A percentile compares a stretch with the other conserved stretches of the same genome.
Evolutionary conservation across 1,140 invertebrate genomes (phyloP).

Genomic region (Drosophila sulfurigaster): DNA sequence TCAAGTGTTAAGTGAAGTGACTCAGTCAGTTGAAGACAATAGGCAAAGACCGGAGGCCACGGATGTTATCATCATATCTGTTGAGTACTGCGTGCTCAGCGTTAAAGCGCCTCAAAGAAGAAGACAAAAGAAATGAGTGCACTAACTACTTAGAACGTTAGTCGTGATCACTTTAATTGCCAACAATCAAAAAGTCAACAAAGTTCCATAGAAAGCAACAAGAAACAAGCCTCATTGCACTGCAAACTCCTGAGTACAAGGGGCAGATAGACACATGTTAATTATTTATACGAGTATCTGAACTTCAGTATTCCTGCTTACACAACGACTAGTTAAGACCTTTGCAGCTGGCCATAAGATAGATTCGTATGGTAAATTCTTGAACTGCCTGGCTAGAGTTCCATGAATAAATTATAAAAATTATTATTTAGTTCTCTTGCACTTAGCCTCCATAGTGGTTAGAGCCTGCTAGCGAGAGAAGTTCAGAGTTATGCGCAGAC

Average conservation of each 20-base stretch:
- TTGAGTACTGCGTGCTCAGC: conserved; percentile 20
- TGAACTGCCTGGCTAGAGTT: conserved; percentile 37
- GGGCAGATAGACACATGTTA: conserved; percentile 71
- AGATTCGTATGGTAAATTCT: conserved; percentile 60
- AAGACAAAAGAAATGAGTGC: conserved; percentile 26
- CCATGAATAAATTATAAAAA: conserved; percentile 78
- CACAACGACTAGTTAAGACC: conserved; percentile 14
- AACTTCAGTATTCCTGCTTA: conserved; percentile 39
- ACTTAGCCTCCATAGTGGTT: conserved; percentile 12
- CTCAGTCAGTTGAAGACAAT: conserved; percentile 21
- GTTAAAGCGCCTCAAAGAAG: conserved; percentile 14
- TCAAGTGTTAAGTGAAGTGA: conserved; percentile 15
- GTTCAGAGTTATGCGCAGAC: conserved; percentile 67
- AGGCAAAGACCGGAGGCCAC: conserved; percentile 16
- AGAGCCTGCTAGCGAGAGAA: conserved; percentile 37
- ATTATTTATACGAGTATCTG: conserved; percentile 65
- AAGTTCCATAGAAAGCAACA: conserved; percentile 49
- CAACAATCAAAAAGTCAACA: conserved; percentile 57
- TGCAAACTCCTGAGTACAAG: conserved; percentile 18
- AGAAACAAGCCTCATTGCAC: conserved; percentile 43
- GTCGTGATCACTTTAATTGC: conserved; percentile 25
- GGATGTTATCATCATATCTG: conserved; percentile 12
- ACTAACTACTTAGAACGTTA: conserved; percentile 15
- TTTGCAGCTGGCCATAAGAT: conserved; percentile 47
- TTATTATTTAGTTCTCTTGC: conserved; percentile 71